Evolutionary conservation across 2,113 vertebrate genomes (phyloP), one percentile per base, ranked within the genome.

Genomic region (Naja naja): DNA sequence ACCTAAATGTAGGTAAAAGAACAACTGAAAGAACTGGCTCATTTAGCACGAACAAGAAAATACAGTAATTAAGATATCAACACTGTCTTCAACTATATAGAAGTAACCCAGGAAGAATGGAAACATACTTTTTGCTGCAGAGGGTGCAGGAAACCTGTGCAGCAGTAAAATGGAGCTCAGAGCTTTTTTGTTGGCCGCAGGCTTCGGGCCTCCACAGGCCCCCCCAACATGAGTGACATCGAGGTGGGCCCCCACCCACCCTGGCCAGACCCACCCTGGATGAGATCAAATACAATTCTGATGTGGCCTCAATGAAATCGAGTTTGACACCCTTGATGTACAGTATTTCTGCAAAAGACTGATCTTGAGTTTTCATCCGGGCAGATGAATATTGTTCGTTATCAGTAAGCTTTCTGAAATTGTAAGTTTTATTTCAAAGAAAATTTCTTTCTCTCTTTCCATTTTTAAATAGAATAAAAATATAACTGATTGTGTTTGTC

Each of bases 281-380:
- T 49, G 47, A 49, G 47, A 49, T 49, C 7, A 49, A 49, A 49
- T 8, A 9, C 8, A 49, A 49, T 1, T 8, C 47, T 49, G 47
- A 49, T 9, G 47, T 10, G 8, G 8, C 47, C 8, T 49, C 47
- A 49, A 49, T 49, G 47, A 49, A 49, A 49, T 49, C 1, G 8
- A 49, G 8, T 49, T 49, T 49, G 47, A 49, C 47, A 49, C 47
- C 47, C 47, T 8, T 49, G 47, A 49, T 49, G 47, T 49, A 49
- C 47, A 49, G 53, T 43, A 93, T 6, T 90, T 69, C 81, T 39
- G 16, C 86, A 92, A 34, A 7, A 86, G 93, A n/a, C 89, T 16
- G 90, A 58, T 55, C 93, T 85, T n/a, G 58, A 85, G 30, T 93
- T 86, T 2, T 93, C 20, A 49, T 64, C 90, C 91, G 56, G 93